Base-by-base conservation (phyloP, 2,888 invertebrate species). In the Eupithecia dodoneata region DNA sequence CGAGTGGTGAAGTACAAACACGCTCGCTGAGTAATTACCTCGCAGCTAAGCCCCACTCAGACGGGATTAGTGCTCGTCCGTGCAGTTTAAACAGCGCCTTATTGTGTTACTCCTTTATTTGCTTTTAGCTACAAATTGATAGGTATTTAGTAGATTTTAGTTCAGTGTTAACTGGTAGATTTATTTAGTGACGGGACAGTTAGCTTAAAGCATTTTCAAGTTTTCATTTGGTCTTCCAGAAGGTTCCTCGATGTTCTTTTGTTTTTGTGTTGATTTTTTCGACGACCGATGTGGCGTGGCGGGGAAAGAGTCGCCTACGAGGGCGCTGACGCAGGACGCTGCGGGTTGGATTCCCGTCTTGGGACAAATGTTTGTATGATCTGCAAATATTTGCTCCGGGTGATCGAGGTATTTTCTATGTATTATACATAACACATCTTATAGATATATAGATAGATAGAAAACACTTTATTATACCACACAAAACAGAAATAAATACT, bases 1-100 rank as follows among this genome's bases (percentile, higher is more conserved):
- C 73, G 59, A 79, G 79, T 77, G 77, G 76, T 74, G 77, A 80
- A 73, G 77, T 74, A 74, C 75, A 74, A 79, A 79, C 79, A 77
- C 76, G 76, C 77, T 74, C 72, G 30, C 79, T 78, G 80, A 80
- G 80, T 78, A 84, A 78, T 76, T 76, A 76, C 81, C 75, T 73
- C 76, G 76, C 75, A 30, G 80, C 80, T 86, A 87, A 87, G 85
- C 86, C 80, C 83, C 85, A 84, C 88, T 87, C 88, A 88, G 88
- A 88, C 88, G 66, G 87, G 87, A 87, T 88, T 87, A 86, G 79
- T 72, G 80, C 79, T 80, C 80, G 78, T 76, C 79, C 76, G 76
- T 75, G 75, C 74, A 69, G 77, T 77, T 80, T 78, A 73, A 81
- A 76, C 81, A 73, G 76, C 67, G 79, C 79, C 76, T 80, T 80